Base-by-base conservation (phyloP, 2,797 vertebrate genomes). In the Chaetodon trifasciatus region DNA sequence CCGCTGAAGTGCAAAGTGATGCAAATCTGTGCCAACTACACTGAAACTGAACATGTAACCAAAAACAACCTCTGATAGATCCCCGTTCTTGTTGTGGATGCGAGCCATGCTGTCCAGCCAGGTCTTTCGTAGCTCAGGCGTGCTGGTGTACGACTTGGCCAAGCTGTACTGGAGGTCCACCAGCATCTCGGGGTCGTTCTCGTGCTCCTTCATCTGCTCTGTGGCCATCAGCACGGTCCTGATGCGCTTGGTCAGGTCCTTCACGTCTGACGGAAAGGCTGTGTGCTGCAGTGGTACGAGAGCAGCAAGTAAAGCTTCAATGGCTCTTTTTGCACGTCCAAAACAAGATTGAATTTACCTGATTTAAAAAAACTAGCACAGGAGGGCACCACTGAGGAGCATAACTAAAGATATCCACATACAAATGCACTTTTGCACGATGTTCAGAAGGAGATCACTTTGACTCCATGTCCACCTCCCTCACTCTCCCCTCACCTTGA, bases 61-160 rank as follows among this genome's bases (percentile, higher is more conserved):
- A 12, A 9, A 3, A 21, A 39, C 3, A 23, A 97, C 98, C 96
- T 99, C 98, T 0, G 98, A 99, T 13, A 99, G 96, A 79, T 99
- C 98, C 53, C 97, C 96, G 16, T 99, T 98, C 93, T 99, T 99
- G 87, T 97, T 95, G 57, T 99, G 98, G 88, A 99, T 99, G 84
- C 96, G 96, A 8, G 98, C 97, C 98, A 99, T 99, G 94, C 98
- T 99, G 94, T 99, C 98, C 75, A 99, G 92, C 98, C 98, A 99
- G 0, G 98, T 99, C 89, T 99, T 99, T 69, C 98, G 95, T n/a
- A 99, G 97, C 84, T 99, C 98, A 0, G 98, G 98, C 0, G 98
- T 99, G 93, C 97, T 98, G 65, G 98, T 98, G 15, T 99, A 99
- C 65, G 98, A 99, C 91, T 99, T 99, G 78, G 98, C 98, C 92